Base-by-base conservation (phyloP, 2,797 vertebrate species). In the Novumbra hubbsi region DNA sequence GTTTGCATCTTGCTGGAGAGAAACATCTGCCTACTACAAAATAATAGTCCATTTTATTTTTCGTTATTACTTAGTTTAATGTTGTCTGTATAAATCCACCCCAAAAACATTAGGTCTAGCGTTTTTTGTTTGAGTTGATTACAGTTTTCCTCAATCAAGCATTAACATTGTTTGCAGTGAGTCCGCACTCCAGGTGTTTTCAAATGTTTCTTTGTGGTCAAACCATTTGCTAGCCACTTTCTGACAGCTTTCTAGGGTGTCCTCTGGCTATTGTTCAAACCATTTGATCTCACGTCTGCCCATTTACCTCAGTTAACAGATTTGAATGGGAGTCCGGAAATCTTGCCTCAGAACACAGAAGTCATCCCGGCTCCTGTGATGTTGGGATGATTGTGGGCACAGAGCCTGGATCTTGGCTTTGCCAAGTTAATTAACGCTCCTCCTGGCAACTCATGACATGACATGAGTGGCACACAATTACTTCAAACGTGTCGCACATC, bases 371-470 rank as follows among this genome's bases (percentile, higher is more conserved):
- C 38, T 80, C 73, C 69, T 64, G 78, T 80, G 85, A 88, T 85
- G 80, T 24, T 57, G 55, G 71, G 73, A 72, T 32, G 88, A 89
- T 90, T 87, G 88, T 12, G 79, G 79, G 83, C 85, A 49, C 74
- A 80, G 82, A 88, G 87, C 81, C 85, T 81, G 85, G 85, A 88
- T 30, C 62, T 6, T 32, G 28, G 62, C 5, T 87, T 88, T 90
- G 87, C 76, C 17, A 79, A 87, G 84, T 88, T 90, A 89, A 92
- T 92, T 91, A 90, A 89, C 77, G 82, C 85, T 88, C 75, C 81
- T 82, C 81, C 82, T 62, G 86, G 84, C 87, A 16, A 72, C 68
- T 49, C 24, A 72, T n/a, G 55, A 62, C 32, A 48, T 41, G 30
- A 14, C 5, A 4, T 62, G 71, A 19, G 41, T 38, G 21, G n/a